These are phyloP conservation scores for Malthinus seriepunctatus DNA, from an alignment of 2,888 invertebrate species.

Conservation along the genomic window DNA sequence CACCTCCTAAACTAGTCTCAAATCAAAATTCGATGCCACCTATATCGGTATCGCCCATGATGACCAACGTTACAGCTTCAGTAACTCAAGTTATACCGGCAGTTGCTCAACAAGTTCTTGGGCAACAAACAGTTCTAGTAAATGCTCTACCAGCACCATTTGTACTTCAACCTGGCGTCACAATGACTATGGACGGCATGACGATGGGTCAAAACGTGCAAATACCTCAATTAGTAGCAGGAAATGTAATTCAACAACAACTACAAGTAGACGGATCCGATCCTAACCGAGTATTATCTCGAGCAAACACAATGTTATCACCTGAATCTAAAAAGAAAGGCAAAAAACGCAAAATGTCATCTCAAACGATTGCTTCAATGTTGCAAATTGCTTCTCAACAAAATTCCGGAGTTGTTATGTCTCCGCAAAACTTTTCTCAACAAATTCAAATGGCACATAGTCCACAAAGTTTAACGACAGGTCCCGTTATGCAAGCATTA, in stretches of 20 bases:
- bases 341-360: slow-evolving; percentile 74
- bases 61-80: slow-evolving; percentile 67
- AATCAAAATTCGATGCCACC: slow-evolving; percentile 60
- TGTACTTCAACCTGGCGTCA: slow-evolving; percentile 74
- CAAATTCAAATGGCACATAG: slow-evolving; percentile 72
- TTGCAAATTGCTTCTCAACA: slow-evolving; percentile 71
- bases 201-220: slow-evolving; percentile 70
- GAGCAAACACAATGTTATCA: slow-evolving; percentile 59
- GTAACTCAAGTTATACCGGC: slow-evolving; percentile 68
- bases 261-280: slow-evolving; percentile 61
- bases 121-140: slow-evolving; percentile 78
- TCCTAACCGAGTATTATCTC: slow-evolving; percentile 40
- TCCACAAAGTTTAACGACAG: slow-evolving; percentile 67
- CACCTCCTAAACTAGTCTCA: slow-evolving; percentile 58
- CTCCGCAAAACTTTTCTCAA: slow-evolving; percentile 64
- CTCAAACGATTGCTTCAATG: slow-evolving; percentile 71
- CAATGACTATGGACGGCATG: slow-evolving; percentile 74
- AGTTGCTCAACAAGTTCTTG: slow-evolving; percentile 67
- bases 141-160: slow-evolving; percentile 79
- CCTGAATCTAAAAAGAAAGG: slow-evolving; percentile 65
- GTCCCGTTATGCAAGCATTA: slow-evolving; percentile 74
- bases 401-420: slow-evolving; percentile 65
- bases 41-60: slow-evolving; percentile 64
- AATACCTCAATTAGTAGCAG: slow-evolving; percentile 70
- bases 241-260: slow-evolving; percentile 65